These are phyloP conservation scores for Nematopogon swammerdamellus DNA, from an alignment of 2,888 invertebrate species.

Conservation along the genomic window DNA sequence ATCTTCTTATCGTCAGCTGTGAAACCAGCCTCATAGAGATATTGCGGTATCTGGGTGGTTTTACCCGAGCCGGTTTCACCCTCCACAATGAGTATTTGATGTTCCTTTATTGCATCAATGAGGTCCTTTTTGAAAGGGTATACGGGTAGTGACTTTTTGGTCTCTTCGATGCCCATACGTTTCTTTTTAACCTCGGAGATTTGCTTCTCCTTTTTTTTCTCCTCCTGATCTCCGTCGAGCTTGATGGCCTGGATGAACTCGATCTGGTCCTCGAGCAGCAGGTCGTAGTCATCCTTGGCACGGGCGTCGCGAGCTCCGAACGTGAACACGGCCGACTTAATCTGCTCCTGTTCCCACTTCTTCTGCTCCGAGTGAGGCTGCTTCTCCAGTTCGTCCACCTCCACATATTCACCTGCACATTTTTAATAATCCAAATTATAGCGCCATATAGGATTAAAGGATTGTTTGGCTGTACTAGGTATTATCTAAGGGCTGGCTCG, in stretches of 20 bases:
- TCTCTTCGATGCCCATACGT: slow-evolving; percentile 83
- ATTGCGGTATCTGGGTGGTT: slow-evolving; percentile 98
- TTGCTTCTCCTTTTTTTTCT: slow-evolving; percentile 56
- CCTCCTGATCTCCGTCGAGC: slow-evolving; percentile 68
- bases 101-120: slow-evolving; percentile 85
- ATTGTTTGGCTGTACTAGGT: no score
- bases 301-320: slow-evolving; percentile 90
- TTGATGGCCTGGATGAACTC: slow-evolving; percentile 92
- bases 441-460: no score
- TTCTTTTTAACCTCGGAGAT: slow-evolving; percentile 65
- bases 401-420: slow-evolving; percentile 64
- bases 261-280: slow-evolving; percentile 93
- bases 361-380: slow-evolving; percentile 81
- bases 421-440: no score
- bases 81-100: slow-evolving; percentile 91
- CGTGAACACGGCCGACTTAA: slow-evolving; percentile 86
- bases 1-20: slow-evolving; percentile 82
- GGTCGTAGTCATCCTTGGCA: slow-evolving; percentile 80
- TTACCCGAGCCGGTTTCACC: slow-evolving; percentile 99
- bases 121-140: slow-evolving; percentile 88
- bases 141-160: slow-evolving; percentile 88
- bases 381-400: slow-evolving; percentile 83
- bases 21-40: slow-evolving; percentile 91
- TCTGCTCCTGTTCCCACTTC: slow-evolving; percentile 98
- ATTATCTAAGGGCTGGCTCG: no score